Evolutionary conservation across 2,113 vertebrate genomes (phyloP).

Genomic region (Fulmarus glacialis): DNA sequence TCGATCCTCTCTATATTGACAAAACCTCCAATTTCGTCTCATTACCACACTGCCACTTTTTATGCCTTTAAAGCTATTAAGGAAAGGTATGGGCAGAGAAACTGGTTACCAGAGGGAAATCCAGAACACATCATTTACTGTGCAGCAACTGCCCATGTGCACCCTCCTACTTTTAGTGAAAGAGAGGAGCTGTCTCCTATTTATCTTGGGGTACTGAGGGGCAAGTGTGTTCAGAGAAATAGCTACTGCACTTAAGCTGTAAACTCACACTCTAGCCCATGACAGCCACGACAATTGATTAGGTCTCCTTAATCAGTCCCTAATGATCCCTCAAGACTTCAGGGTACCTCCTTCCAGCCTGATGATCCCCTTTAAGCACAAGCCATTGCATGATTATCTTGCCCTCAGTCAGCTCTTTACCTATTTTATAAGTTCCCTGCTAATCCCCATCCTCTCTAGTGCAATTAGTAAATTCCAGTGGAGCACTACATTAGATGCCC

Average conservation of each 20-base stretch:
- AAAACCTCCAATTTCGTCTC: constrained; percentile 31
- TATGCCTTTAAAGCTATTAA: constrained; percentile 40
- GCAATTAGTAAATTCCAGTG: not conserved
- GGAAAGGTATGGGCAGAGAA: not conserved
- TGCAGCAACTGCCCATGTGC: not conserved
- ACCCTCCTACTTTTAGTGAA: not conserved
- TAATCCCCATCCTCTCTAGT: not conserved
- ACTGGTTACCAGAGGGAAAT: not conserved
- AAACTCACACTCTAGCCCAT: not conserved
- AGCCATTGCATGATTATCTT: not conserved
- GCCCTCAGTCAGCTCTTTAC: not conserved
- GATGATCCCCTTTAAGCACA: not conserved
- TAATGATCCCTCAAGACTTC: not conserved
- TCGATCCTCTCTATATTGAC: constrained; percentile 9
- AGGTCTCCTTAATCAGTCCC: not conserved
- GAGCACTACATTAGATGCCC: not conserved
- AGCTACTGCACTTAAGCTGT: not conserved
- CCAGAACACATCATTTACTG: not conserved
- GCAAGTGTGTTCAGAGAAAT: not conserved
- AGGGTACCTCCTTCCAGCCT: not conserved
- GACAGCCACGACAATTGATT: not conserved
- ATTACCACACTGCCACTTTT: constrained; percentile 27
- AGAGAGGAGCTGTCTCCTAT: not conserved
- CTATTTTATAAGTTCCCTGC: not conserved
- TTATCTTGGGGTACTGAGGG: not conserved